These are phyloP conservation scores for Lepilemur ruficaudatus DNA, from an alignment of 2,797 vertebrate species.

Conservation along the genomic window DNA sequence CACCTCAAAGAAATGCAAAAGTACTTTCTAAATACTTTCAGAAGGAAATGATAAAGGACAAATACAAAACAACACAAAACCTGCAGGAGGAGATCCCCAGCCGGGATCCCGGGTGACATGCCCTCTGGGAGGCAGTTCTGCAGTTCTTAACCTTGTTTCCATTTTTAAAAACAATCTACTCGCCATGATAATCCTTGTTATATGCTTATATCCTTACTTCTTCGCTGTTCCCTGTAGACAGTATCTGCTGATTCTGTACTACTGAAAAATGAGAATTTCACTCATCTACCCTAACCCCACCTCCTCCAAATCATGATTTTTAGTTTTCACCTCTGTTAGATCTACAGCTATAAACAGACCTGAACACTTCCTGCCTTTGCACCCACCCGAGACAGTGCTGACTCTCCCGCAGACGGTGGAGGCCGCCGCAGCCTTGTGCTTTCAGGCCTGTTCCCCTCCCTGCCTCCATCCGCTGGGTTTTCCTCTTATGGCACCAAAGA, in stretches of 20 bases:
- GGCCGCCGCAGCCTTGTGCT: neutral
- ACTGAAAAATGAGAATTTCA: neutral
- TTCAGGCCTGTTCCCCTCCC: neutral
- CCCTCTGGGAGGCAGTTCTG: neutral
- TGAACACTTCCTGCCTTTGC: neutral
- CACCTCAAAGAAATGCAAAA: neutral
- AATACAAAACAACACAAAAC: neutral
- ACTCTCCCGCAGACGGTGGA: fast-evolving
- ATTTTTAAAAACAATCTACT: neutral
- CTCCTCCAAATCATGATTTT: neutral
- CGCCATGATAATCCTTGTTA: neutral
- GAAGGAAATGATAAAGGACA: neutral
- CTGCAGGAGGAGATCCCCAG: neutral
- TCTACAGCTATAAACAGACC: neutral
- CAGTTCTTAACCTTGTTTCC: neutral
- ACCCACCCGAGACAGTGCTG: neutral
- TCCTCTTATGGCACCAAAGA: neutral
- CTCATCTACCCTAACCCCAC: neutral
- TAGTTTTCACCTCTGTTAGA: neutral
- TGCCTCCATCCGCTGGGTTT: neutral
- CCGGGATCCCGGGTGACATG: neutral
- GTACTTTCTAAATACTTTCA: neutral
- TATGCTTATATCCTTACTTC: neutral
- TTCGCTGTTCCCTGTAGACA: neutral
- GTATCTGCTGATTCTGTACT: neutral